Evolutionary conservation across 2,113 vertebrate species (phyloP).

Genomic region (Rhineura floridana): DNA sequence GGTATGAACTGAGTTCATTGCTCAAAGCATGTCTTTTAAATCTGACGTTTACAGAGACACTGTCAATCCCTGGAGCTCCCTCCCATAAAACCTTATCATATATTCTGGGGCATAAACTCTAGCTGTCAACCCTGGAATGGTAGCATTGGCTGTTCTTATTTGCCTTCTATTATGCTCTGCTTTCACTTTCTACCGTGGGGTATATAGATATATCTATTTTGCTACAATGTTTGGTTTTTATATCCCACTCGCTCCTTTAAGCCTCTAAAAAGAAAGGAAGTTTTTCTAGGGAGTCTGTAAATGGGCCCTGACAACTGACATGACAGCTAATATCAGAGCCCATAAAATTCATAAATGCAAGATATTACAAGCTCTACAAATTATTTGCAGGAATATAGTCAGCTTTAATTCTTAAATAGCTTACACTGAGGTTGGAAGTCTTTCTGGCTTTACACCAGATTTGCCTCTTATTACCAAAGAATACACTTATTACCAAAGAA

Average conservation of each 20-base stretch:
- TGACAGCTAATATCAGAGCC: conserved; percentile 55
- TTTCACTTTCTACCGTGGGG: conserved; percentile 14
- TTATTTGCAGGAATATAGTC: background rate
- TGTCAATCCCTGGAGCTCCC: conserved; percentile 67
- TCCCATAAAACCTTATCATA: conserved; percentile 74
- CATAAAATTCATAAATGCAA: conserved; percentile 45
- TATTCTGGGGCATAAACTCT: conserved; percentile 74
- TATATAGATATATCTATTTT: conserved; percentile 7
- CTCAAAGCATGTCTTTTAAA: conserved; percentile 70
- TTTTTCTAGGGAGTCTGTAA: conserved; percentile 57
- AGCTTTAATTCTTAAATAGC: accelerated
- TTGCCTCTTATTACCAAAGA: background rate
- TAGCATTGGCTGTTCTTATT: conserved; percentile 40
- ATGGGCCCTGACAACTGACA: conserved; percentile 47
- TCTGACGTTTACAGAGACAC: conserved; percentile 74
- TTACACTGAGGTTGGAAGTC: background rate
- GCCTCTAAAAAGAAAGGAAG: conserved; percentile 53
- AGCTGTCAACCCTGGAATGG: conserved; percentile 51
- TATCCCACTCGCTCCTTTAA: conserved; percentile 36
- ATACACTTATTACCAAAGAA: background rate
- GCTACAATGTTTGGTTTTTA: conserved; percentile 32
- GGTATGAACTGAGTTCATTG: conserved; percentile 65
- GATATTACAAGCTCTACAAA: conserved; percentile 40
- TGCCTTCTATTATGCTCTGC: conserved; percentile 43
- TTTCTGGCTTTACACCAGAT: background rate